Evolutionary conservation across 2,113 vertebrate species (phyloP), one percentile per base, ranked within the genome.

Genomic region (Muscicapa adusta): DNA sequence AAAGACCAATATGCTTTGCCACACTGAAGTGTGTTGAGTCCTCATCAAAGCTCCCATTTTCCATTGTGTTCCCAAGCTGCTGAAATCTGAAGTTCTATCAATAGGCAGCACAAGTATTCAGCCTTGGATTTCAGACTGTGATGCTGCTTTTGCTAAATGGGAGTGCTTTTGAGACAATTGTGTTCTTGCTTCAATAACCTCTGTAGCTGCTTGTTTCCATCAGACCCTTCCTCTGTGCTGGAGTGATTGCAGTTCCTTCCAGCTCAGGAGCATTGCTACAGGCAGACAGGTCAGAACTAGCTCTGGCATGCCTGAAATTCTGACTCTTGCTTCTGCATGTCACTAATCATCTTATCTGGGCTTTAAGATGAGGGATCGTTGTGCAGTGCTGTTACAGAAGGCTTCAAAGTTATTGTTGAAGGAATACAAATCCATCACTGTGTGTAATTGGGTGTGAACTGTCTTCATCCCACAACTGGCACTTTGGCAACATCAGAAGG

Each of bases 391-490:
- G 50, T 66, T 92, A 36, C 71, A 89, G 77, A 79, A 84, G 66
- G 54, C 20, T 88, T 92, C 67, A 48, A 68, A 85, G 62, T 61
- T 77, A 82, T 70, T 70, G 93, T 89, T 88, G 38, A 66, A 88
- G 84, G 76, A 93, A 73, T n/a, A 76, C 3, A 45, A 89, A 82
- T 93, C 71, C 67, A 79, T 91, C 84, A 66, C 15, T 14, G 26
- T 13, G 77, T 91, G 58, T 73, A 88, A 95, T 73, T 95, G 77
- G 53, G 68, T 72, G 86, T 91, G 83, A 93, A 42, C 60, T 72
- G 73, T 57, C 84, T 74, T 45, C 84, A 60, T 67, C 65, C 83
- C 86, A 85, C 86, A 84, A 11, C 18, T 60, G 25, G 71, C 57
- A 75, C 43, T 84, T 86, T 72, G 36, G n/a, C 50, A 91, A 14